Evolutionary conservation across 1,140 invertebrate genomes (phyloP).

Genomic region (Zaprionus lachaisei): DNA sequence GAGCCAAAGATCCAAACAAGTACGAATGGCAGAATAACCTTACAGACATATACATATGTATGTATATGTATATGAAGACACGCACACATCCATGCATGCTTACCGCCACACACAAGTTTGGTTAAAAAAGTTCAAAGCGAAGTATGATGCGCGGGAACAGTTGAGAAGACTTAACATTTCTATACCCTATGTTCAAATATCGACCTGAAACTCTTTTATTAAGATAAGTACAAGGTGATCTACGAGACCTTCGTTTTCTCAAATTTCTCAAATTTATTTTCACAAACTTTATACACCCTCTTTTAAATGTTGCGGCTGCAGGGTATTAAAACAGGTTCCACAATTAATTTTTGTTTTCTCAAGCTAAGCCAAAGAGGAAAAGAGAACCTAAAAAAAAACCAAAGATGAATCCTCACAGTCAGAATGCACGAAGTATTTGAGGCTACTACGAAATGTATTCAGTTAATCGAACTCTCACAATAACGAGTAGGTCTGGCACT

Average conservation of each 20-base stretch:
- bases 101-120: neutral
- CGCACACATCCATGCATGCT: neutral
- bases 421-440: constrained; percentile 51
- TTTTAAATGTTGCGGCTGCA: neutral
- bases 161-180: neutral
- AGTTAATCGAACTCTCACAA: constrained; percentile 32
- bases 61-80: neutral
- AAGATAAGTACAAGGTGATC: too few species aligned
- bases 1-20: constrained; percentile 1
- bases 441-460: constrained; percentile 51
- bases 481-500: constrained; percentile 21
- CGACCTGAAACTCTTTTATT: too few species aligned
- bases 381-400: constrained; percentile 40
- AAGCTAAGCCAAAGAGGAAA: constrained; percentile 58
- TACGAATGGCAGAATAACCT: neutral
- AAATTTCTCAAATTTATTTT: neutral
- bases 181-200: neutral
- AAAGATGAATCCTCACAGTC: constrained; percentile 61
- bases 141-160: neutral
- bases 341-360: constrained; percentile 79
- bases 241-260: too few species aligned
- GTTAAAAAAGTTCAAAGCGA: neutral
- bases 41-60: neutral
- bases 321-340: constrained; percentile 67
- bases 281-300: neutral